phyloP scores from a whole-genome alignment of 2,888 invertebrate species.

The Blastobasis adustella region DNA sequence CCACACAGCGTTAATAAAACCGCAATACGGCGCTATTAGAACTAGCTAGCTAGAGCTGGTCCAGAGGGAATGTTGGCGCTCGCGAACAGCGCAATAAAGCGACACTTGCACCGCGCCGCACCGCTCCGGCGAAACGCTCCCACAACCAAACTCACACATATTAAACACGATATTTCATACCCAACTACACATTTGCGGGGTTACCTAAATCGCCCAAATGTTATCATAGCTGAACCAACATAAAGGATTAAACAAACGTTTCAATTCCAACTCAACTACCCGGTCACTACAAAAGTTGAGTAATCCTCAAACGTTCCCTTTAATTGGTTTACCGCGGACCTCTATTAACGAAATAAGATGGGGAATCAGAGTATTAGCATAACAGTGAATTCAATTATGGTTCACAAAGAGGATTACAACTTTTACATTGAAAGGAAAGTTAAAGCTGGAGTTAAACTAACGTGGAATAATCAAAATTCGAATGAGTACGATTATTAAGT shows the following conservation, averaged over 20 bases:
- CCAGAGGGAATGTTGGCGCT: conserved; percentile 46
- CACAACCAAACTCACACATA: conserved; percentile 22
- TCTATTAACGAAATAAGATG: conserved; percentile 75
- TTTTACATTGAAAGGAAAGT: conserved; percentile 72
- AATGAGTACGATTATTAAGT: conserved; percentile 54
- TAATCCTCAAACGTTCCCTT: conserved; percentile 69
- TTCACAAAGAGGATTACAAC: conserved; percentile 74
- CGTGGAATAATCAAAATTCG: conserved; percentile 67
- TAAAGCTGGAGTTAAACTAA: conserved; percentile 63
- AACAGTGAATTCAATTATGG: conserved; percentile 74
- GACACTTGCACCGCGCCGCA: conserved; percentile 40
- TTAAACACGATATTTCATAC: conserved; percentile 30
- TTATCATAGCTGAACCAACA: conserved; percentile 19
- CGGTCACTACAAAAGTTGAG: conserved; percentile 56
- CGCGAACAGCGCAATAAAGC: conserved; percentile 51
- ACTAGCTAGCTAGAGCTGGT: conserved; percentile 31
- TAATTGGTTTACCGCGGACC: conserved; percentile 73
- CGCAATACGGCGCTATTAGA: conserved; percentile 51
- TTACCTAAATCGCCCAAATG: too few relatives aligned
- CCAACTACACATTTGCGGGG: conserved; percentile 10
- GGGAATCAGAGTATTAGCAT: conserved; percentile 75
- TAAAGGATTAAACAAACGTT: conserved; percentile 40
- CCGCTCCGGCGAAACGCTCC: conserved; percentile 19
- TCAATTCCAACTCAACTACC: conserved; percentile 56
- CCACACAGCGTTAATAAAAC: conserved; percentile 55